Evolutionary conservation across 2,797 vertebrate genomes (phyloP).

Genomic region (Brotogeris chrysoptera): DNA sequence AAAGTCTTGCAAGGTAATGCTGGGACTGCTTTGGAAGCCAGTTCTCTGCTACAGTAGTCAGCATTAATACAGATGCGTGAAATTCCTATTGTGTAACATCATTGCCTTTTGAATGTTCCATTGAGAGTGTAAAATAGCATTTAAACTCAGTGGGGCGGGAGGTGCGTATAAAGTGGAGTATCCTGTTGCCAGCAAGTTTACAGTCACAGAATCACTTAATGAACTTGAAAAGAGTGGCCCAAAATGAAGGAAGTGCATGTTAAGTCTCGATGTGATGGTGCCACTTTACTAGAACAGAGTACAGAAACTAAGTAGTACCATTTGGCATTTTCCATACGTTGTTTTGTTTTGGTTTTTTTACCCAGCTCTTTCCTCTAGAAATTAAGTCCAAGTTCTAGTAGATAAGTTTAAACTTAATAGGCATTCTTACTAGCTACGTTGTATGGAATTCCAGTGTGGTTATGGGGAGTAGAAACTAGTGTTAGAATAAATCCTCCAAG

Average conservation of each 20-base stretch:
- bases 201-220: not conserved
- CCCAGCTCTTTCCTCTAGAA: not conserved
- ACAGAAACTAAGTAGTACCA: not conserved
- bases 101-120: not conserved
- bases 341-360: not conserved
- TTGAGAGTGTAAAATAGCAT: slow-evolving; percentile 29
- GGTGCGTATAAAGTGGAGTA: not conserved
- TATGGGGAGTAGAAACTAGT: not conserved
- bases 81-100: not conserved
- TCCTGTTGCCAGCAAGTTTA: not conserved
- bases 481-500: not conserved
- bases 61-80: not conserved
- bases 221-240: not conserved
- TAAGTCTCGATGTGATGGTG: not conserved
- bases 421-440: not conserved
- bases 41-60: not conserved
- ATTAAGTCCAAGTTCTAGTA: not conserved
- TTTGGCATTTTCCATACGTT: not conserved
- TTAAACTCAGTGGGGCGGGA: not conserved
- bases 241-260: not conserved
- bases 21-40: not conserved
- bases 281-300: not conserved
- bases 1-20: not conserved
- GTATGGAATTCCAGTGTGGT: not conserved
- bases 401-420: not conserved